Evolutionary conservation across 2,113 vertebrate species (phyloP).

Genomic region (Pollachius pollachius): DNA sequence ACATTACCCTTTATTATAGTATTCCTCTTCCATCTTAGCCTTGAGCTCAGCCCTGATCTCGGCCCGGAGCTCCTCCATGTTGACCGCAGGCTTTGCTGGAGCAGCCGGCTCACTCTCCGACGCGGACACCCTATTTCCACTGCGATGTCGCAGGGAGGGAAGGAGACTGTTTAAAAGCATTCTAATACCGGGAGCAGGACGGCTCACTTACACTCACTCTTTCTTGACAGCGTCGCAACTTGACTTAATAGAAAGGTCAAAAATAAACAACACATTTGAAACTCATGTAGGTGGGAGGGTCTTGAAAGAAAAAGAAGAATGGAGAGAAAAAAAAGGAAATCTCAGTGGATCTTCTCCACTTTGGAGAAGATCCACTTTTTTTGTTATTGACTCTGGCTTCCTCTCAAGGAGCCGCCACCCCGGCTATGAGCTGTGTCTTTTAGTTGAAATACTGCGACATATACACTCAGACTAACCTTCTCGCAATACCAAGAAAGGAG

Average conservation of each 20-base stretch:
- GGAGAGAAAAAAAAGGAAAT: background rate
- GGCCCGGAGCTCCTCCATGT: slow-evolving; percentile 80
- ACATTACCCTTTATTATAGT: slow-evolving; percentile 89
- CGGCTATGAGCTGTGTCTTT: slow-evolving; percentile 2
- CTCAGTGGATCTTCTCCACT: slow-evolving; percentile 34
- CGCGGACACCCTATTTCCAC: slow-evolving; percentile 83
- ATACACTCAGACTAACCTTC: slow-evolving; percentile 40
- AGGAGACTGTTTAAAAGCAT: slow-evolving; percentile 44
- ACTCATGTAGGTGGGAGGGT: background rate
- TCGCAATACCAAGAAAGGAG: slow-evolving; percentile 51
- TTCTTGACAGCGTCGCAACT: too few species aligned
- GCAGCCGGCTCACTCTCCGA: slow-evolving; percentile 74
- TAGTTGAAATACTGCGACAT: slow-evolving; percentile 27
- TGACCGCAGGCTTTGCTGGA: slow-evolving; percentile 67
- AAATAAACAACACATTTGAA: too few species aligned
- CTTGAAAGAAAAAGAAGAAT: background rate
- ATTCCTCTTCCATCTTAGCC: slow-evolving; percentile 90
- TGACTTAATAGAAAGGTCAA: too few species aligned
- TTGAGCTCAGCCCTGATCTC: slow-evolving; percentile 84
- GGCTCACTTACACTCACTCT: background rate
- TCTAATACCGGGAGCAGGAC: slow-evolving; percentile 27
- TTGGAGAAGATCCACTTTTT: slow-evolving; percentile 26
- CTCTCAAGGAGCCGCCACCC: slow-evolving; percentile 4
- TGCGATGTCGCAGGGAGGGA: slow-evolving; percentile 75
- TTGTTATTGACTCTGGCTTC: slow-evolving; percentile 41